Percentiles rank a stretch among this genome's conserved stretches.
Conservation (phyloP, 2,113 vertebrate genomes). For the Embiotoca jacksoni region DNA sequence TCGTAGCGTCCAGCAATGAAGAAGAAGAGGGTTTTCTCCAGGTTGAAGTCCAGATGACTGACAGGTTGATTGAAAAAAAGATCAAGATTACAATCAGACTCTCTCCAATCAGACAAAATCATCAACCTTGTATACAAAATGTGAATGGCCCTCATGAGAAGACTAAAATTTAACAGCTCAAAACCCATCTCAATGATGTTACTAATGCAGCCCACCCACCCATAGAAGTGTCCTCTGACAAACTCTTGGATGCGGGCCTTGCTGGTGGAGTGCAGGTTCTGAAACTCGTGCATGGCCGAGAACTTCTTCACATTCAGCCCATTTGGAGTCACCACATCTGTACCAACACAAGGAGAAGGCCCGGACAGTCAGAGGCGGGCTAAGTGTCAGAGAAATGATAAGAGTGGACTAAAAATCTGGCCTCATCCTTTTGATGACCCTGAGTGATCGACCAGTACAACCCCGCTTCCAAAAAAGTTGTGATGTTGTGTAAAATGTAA, state of each 20-base stretch:
- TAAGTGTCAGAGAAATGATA: background rate
- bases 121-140: background rate
- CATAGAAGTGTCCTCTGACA: constrained; percentile 97
- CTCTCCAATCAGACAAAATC: background rate
- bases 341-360: constrained; percentile 57
- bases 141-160: no score
- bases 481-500: no score
- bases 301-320: constrained; percentile 98
- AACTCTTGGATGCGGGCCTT: constrained; percentile 96
- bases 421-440: background rate
- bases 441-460: no score
- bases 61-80: background rate
- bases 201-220: constrained; percentile 81
- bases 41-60: constrained; percentile 95
- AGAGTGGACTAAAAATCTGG: background rate
- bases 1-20: constrained; percentile 98
- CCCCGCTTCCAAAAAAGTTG: no score
- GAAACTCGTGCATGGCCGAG: constrained; percentile 98
- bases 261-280: constrained; percentile 95
- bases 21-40: constrained; percentile 96
- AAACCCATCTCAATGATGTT: background rate
- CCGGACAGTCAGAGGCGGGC: background rate
- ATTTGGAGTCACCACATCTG: constrained; percentile 97
- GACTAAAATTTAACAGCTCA: background rate
- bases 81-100: background rate